Evolutionary conservation across 1,140 invertebrate species (phyloP), one percentile per base, ranked within the genome.

Genomic region (Eumaeus atala): DNA sequence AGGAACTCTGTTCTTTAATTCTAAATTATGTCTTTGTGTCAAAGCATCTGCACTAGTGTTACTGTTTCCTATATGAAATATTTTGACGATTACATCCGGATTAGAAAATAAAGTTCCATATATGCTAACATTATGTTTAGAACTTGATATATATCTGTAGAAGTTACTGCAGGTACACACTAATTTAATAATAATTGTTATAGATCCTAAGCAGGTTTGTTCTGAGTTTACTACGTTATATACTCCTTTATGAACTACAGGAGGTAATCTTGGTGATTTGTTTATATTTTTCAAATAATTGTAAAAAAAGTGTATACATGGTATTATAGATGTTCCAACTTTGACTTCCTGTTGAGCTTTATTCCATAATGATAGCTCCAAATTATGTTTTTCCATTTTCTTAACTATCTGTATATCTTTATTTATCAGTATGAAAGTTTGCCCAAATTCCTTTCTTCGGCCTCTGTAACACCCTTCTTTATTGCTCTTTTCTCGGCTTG

Each of bases 111-210:
- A 16, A 8, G 14, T 12, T 9, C 9, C 17, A 16, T 44, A 44
- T 9, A 44, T 44, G 5, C 12, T 44, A 9, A 17, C 9, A 9
- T 44, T 57, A 48, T 58, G 42, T 52, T 64, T 44, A 9, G 61
- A 60, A 7, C 62, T 8, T 9, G 58, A 54, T 48, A 12, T 54
- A 36, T 64, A 61, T 37, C 64, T 44, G 16, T 44, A 44, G 9
- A 58, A 51, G 58, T 60, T 67, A 37, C 66, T 58, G 12, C 21
- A 51, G 51, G 62, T 37, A 54, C 50, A 54, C 9, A 58, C 71
- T 47, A 85, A 60, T 50, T 72, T 81, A 14, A 84, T 64, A 38
- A 57, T 70, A 12, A 79, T 36, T 48, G 64, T 71, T 48, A 85
- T 61, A 9, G 59, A 54, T 7, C 70, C 71, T 28, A 84, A 67